Conservation (phyloP, 1,140 invertebrate genomes). For the Lepidurus packardi region DNA sequence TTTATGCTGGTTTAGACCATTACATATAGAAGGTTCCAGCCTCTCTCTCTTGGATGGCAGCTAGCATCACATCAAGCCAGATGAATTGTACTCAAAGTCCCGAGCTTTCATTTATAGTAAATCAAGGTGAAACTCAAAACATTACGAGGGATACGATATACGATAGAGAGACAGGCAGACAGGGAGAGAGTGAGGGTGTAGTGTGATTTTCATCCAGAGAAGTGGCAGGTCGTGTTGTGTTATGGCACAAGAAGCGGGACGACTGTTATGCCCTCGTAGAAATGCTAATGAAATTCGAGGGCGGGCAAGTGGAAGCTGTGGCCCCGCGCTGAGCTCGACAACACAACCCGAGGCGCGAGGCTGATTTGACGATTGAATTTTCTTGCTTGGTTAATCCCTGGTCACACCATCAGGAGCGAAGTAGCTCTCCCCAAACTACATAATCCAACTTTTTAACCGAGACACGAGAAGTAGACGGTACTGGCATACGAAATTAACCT, state of each 20-base stretch:
- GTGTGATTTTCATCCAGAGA: constrained; percentile 10
- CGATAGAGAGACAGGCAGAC: not conserved
- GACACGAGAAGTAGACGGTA: too few relatives aligned
- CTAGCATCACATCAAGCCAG: not conserved
- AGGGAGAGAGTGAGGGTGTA: constrained; percentile 2
- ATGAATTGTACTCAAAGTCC: constrained; percentile 1
- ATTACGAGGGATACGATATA: not conserved
- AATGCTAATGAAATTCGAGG: constrained; percentile 15
- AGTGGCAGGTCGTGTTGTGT: constrained; percentile 15
- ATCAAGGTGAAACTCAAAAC: not conserved
- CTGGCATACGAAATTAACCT: too few relatives aligned
- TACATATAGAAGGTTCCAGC: not conserved
- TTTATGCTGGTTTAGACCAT: not conserved
- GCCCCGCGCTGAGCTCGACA: not conserved
- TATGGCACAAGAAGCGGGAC: not conserved
- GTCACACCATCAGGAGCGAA: constrained; percentile 2
- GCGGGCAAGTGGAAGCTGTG: constrained; percentile 13
- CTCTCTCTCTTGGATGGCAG: not conserved
- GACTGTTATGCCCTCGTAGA: constrained; percentile 13
- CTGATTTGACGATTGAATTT: constrained; percentile 15
- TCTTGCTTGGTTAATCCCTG: constrained; percentile 14
- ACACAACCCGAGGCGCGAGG: not conserved
- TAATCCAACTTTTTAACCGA: too few relatives aligned
- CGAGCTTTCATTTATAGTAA: not conserved
- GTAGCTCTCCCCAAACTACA: not conserved